Evolutionary conservation across 1,140 invertebrate genomes (phyloP).

Genomic region (Leptonema lineaticorne): DNA sequence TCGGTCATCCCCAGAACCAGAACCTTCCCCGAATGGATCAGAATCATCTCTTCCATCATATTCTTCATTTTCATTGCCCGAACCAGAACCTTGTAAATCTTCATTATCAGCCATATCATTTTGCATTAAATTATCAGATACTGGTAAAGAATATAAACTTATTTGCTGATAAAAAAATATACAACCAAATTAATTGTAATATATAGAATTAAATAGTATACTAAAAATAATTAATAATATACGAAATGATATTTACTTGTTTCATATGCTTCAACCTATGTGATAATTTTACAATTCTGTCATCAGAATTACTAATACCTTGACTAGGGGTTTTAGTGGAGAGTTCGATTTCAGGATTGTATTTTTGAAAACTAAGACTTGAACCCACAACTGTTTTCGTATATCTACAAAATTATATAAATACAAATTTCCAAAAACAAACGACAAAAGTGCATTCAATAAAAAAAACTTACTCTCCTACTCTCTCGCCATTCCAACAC

Average conservation of each 20-base stretch:
- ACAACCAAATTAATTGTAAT: neutral
- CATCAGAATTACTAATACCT: conserved; percentile 38
- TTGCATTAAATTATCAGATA: conserved; percentile 53
- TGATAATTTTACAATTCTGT: conserved; percentile 48
- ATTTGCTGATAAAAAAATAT: conserved; percentile 43
- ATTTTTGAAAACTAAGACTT: conserved; percentile 51
- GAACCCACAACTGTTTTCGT: conserved; percentile 52
- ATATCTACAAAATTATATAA: conserved; percentile 46
- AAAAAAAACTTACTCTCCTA: conserved; percentile 69
- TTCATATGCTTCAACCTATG: conserved; percentile 51
- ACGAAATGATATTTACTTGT: conserved; percentile 47
- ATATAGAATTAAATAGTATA: neutral
- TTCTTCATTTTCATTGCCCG: conserved; percentile 44
- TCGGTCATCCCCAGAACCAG: conserved; percentile 45
- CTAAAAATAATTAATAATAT: neutral
- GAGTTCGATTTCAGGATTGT: conserved; percentile 51
- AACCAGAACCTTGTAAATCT: conserved; percentile 48
- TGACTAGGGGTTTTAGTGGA: conserved; percentile 11
- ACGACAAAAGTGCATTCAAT: neutral
- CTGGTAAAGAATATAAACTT: conserved; percentile 38
- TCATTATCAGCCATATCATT: conserved; percentile 51
- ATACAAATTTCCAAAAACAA: neutral
- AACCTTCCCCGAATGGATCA: conserved; percentile 45
- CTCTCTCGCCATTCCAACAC: conserved; percentile 75
- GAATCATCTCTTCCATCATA: conserved; percentile 44